Percentiles rank a stretch among this genome's conserved stretches.
These are phyloP conservation scores for Monomorium pharaonis DNA, from an alignment of 1,140 invertebrate species.

Conservation along the genomic window DNA sequence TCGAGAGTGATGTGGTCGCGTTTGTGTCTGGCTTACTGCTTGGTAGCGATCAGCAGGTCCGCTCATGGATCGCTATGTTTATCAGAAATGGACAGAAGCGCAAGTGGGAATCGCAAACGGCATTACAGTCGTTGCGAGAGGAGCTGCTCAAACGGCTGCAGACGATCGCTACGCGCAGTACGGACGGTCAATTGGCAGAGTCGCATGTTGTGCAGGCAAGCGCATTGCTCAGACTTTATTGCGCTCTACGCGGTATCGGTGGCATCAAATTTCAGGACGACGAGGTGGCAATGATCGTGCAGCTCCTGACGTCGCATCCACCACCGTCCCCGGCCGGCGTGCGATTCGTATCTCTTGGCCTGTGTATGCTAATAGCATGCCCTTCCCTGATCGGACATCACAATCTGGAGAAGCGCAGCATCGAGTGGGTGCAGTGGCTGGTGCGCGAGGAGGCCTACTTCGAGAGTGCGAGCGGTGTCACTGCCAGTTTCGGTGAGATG, in stretches of 20 bases:
- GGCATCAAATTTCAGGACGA: conserved; percentile 97
- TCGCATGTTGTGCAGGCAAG: conserved; percentile 92
- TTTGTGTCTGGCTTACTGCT: conserved; percentile 96
- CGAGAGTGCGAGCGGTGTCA: conserved; percentile 91
- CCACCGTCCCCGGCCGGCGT: conserved; percentile 96
- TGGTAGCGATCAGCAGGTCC: conserved; percentile 94
- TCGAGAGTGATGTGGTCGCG: conserved; percentile 88
- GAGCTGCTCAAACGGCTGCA: conserved; percentile 91
- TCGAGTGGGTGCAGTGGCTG: conserved; percentile 98
- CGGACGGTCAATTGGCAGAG: conserved; percentile 87
- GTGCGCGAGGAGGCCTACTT: conserved; percentile 95
- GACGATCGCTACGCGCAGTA: conserved; percentile 86
- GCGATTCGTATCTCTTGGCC: conserved; percentile 95
- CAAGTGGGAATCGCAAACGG: conserved; percentile 90
- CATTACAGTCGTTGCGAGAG: conserved; percentile 91
- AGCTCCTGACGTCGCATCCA: conserved; percentile 95
- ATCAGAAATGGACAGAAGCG: conserved; percentile 96
- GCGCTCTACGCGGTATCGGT: conserved; percentile 96
- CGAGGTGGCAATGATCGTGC: conserved; percentile 93
- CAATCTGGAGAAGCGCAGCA: conserved; percentile 94
- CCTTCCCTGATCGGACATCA: conserved; percentile 92
- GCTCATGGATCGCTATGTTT: conserved; percentile 97
- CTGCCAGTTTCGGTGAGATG: conserved; percentile 98
- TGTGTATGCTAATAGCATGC: conserved; percentile 98
- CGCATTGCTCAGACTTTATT: conserved; percentile 93